Evolutionary conservation across 2,113 vertebrate species (phyloP).

Genomic region (Erythrocebus patas): DNA sequence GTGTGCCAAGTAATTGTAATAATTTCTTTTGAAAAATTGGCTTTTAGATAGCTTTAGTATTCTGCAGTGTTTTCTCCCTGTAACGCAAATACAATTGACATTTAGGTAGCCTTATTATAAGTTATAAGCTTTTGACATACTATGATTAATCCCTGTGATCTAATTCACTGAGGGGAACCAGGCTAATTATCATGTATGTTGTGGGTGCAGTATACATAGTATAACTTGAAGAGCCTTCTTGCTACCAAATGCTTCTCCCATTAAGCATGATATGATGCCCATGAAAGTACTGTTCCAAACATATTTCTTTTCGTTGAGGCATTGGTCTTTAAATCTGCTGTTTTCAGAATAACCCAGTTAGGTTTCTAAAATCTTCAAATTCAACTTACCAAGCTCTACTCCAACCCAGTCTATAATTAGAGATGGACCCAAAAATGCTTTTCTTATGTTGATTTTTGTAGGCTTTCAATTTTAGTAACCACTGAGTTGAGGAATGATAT

Average conservation of each 20-base stretch:
- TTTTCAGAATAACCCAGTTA: not conserved
- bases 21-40: not conserved
- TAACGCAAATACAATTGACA: not conserved
- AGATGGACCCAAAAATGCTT: not conserved
- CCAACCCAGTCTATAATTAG: not conserved
- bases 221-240: not conserved
- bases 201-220: too few species aligned
- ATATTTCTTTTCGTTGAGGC: not conserved
- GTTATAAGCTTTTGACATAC: not conserved
- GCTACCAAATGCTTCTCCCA: not conserved
- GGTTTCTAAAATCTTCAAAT: not conserved
- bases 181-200: not conserved
- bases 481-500: not conserved
- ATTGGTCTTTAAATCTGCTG: not conserved
- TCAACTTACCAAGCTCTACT: not conserved
- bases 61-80: not conserved
- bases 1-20: not conserved
- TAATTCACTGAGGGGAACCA: not conserved
- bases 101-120: not conserved
- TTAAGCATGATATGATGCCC: not conserved
- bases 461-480: not conserved
- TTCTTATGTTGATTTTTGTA: not conserved
- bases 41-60: not conserved
- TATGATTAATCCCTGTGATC: not conserved
- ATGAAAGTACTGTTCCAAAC: not conserved